These are phyloP conservation scores for Salpingus planirostris DNA, from an alignment of 2,888 invertebrate genomes.

Conservation along the genomic window DNA sequence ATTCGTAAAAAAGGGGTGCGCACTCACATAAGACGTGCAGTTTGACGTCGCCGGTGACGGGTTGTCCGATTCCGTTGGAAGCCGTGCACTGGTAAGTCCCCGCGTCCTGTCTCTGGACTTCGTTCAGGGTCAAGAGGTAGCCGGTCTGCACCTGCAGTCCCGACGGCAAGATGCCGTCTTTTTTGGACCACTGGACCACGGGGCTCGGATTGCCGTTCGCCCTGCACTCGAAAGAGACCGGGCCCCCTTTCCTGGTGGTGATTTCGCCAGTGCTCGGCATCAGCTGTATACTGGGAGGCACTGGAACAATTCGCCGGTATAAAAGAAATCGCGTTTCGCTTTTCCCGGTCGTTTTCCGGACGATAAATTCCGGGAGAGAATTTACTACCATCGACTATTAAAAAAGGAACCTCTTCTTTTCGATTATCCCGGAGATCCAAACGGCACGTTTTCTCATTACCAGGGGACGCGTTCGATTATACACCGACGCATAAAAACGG, in stretches of 20 bases:
- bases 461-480: no score
- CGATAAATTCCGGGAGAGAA: no score
- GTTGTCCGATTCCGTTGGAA: constrained; percentile 43
- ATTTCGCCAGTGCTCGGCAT: constrained; percentile 38
- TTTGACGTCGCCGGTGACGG: constrained; percentile 38
- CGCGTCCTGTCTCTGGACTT: constrained; percentile 40
- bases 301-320: no score
- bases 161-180: constrained; percentile 38
- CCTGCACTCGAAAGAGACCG: constrained; percentile 42
- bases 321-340: no score
- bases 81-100: constrained; percentile 46
- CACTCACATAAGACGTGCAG: constrained; percentile 41
- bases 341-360: no score
- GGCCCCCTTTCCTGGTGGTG: constrained; percentile 39
- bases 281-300: constrained; percentile 41
- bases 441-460: no score
- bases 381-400: no score
- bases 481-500: no score
- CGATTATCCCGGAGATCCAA: no score
- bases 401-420: no score
- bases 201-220: constrained; percentile 44
- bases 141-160: constrained; percentile 40
- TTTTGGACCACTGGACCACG: constrained; percentile 44
- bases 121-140: constrained; percentile 36
- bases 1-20: no score